phyloP scores from a whole-genome alignment of 2,113 vertebrate species.

The Poeciliopsis turrubarensis region DNA sequence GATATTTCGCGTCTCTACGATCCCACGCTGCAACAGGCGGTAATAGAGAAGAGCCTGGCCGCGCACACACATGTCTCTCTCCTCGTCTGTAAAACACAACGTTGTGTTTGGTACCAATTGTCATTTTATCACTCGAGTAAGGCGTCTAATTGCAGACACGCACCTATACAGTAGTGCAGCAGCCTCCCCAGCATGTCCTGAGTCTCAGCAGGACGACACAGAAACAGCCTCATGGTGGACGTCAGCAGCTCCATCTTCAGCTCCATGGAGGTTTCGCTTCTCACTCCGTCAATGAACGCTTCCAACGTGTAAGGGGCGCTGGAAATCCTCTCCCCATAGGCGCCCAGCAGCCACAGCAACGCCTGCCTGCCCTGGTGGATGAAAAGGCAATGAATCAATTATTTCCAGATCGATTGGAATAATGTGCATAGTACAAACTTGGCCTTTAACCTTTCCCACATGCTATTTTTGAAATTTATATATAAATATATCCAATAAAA shows the following conservation, averaged over 20 bases:
- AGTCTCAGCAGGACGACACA: slow-evolving; percentile 90
- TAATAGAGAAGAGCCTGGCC: slow-evolving; percentile 94
- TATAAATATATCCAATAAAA: no score
- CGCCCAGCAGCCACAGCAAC: slow-evolving; percentile 91
- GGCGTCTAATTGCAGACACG: slow-evolving; percentile 17
- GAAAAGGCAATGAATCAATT: not conserved
- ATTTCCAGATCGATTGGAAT: no score
- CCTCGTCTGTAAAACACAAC: slow-evolving; percentile 85
- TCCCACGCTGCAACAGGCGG: slow-evolving; percentile 86
- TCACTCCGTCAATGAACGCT: slow-evolving; percentile 87
- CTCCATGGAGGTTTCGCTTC: slow-evolving; percentile 80
- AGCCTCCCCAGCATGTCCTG: slow-evolving; percentile 93
- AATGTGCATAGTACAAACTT: no score
- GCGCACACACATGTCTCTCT: slow-evolving; percentile 89
- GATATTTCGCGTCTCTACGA: slow-evolving; percentile 81
- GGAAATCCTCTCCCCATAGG: slow-evolving; percentile 85
- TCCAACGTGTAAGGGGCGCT: slow-evolving; percentile 91
- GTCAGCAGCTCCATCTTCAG: slow-evolving; percentile 94
- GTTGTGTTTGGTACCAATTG: not conserved
- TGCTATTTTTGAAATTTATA: no score
- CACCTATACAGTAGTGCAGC: slow-evolving; percentile 89
- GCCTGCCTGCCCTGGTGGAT: slow-evolving; percentile 88
- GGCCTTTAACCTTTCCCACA: no score
- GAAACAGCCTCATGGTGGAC: slow-evolving; percentile 86
- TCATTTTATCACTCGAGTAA: not conserved